phyloP scores from a whole-genome alignment of 2,888 invertebrate genomes.

The Erynnis tages region DNA sequence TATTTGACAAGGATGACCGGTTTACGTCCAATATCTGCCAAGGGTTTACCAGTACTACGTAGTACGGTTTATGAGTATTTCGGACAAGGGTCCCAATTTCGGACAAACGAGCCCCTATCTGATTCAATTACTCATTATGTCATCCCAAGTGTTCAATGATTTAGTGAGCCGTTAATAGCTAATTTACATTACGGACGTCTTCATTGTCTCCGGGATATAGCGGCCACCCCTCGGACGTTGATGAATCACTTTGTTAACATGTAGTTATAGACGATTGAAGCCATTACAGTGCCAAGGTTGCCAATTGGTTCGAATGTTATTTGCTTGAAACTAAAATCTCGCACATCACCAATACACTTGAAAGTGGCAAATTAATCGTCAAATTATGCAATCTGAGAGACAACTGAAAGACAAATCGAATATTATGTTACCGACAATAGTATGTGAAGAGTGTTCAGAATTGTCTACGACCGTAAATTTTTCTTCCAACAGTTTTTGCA shows the following conservation, averaged over 20 bases:
- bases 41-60: neutral
- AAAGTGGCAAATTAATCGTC: too few species aligned
- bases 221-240: conserved; percentile 8
- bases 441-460: too few species aligned
- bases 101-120: neutral
- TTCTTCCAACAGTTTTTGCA: too few species aligned
- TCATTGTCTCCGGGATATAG: conserved; percentile 24
- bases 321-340: too few species aligned
- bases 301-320: neutral
- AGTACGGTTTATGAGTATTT: neutral
- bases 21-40: neutral
- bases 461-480: too few species aligned
- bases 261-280: neutral
- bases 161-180: conserved; percentile 22
- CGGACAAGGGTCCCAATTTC: neutral
- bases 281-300: neutral
- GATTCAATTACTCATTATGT: conserved; percentile 20
- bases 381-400: too few species aligned
- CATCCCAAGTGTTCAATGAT: conserved; percentile 23
- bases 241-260: neutral
- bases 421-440: too few species aligned
- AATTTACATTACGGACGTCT: conserved; percentile 25
- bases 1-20: neutral
- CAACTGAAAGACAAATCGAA: too few species aligned
- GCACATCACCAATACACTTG: too few species aligned